These are phyloP conservation scores for Piscicola geometra DNA, from an alignment of 2,888 invertebrate species.

Conservation along the genomic window DNA sequence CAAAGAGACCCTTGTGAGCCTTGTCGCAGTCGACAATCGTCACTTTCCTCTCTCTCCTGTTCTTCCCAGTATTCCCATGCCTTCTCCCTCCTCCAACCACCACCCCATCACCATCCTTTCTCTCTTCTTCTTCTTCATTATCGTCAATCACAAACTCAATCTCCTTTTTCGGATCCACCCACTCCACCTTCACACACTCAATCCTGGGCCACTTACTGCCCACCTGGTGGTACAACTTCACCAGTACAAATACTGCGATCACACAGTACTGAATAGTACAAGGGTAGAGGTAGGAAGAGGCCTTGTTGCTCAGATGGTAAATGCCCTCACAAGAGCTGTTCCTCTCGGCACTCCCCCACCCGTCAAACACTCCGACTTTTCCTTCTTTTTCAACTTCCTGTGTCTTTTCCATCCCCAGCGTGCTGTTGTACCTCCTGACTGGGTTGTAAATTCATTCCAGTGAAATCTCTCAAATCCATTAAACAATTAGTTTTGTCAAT, in stretches of 20 bases:
- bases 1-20: slow-evolving; percentile 57
- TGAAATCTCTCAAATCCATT: too few species aligned
- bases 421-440: too few species aligned
- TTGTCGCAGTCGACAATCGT: slow-evolving; percentile 54
- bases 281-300: slow-evolving; percentile 87
- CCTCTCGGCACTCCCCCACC: not conserved
- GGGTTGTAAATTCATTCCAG: too few species aligned
- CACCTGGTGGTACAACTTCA: slow-evolving; percentile 63
- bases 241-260: slow-evolving; percentile 87
- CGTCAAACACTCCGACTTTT: not conserved
- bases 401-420: not conserved
- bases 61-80: not conserved
- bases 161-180: slow-evolving; percentile 14
- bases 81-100: not conserved
- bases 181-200: not conserved
- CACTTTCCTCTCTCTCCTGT: not conserved
- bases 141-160: slow-evolving; percentile 13
- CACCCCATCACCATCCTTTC: not conserved
- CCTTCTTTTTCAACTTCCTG: not conserved
- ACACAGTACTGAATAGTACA: slow-evolving; percentile 92
- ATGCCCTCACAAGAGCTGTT: not conserved
- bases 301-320: slow-evolving; percentile 61
- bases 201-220: slow-evolving; percentile 2
- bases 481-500: too few species aligned
- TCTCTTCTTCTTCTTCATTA: not conserved